A percentile compares a stretch with the other conserved stretches of the same genome.
phyloP scores from a whole-genome alignment of 2,797 vertebrate species.

The Podarcis siculus region DNA sequence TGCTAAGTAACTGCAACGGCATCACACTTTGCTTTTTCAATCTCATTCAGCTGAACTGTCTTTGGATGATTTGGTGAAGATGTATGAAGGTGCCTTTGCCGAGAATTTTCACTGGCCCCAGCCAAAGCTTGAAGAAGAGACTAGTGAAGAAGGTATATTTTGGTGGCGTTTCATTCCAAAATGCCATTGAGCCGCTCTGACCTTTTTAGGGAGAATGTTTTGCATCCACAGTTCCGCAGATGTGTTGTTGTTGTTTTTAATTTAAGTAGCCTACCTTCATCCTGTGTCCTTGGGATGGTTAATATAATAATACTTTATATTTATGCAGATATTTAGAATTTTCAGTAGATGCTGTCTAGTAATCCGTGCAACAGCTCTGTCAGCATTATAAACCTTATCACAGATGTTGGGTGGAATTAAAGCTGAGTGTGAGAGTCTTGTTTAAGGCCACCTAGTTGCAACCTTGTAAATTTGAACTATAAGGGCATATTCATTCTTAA shows the following conservation, averaged over 20 bases:
- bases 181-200: neutral
- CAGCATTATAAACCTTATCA: neutral
- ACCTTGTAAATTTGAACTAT: neutral
- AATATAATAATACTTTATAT: neutral
- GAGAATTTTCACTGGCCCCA: slow-evolving; percentile 91
- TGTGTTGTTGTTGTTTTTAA: neutral
- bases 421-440: neutral
- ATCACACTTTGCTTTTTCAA: neutral
- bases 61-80: slow-evolving; percentile 88
- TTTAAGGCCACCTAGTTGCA: no score
- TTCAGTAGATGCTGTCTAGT: neutral
- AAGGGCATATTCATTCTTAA: neutral
- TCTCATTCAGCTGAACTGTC: slow-evolving; percentile 88
- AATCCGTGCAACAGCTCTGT: neutral
- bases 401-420: neutral
- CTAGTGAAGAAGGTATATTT: slow-evolving; percentile 75
- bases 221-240: neutral
- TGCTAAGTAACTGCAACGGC: neutral
- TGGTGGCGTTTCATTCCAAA: neutral
- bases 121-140: slow-evolving; percentile 84
- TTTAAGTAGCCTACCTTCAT: neutral
- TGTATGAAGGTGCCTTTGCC: slow-evolving; percentile 93
- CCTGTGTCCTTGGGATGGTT: neutral
- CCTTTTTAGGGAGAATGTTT: neutral
- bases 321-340: neutral